phyloP scores from a whole-genome alignment of 2,888 invertebrate species.

The Ptychoptera contaminata region DNA sequence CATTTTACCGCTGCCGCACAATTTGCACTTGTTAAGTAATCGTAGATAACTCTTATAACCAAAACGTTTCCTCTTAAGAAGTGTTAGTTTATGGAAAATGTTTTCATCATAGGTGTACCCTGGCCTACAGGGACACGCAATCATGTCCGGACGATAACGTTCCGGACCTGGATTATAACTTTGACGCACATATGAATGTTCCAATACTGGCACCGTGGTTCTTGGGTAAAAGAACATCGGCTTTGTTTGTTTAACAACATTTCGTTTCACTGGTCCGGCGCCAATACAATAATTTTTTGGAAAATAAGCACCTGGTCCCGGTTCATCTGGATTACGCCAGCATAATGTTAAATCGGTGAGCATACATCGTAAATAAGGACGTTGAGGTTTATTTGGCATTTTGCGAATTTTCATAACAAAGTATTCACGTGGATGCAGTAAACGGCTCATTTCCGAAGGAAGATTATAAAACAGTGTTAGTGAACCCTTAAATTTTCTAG shows the following conservation, averaged over 20 bases:
- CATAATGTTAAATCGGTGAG: conserved; percentile 35
- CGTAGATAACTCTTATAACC: not conserved
- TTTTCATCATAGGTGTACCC: not conserved
- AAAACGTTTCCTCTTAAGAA: not conserved
- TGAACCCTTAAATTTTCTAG: not conserved
- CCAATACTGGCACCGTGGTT: conserved; percentile 9
- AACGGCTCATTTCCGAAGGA: not conserved
- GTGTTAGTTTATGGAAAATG: not conserved
- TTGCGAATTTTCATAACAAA: conserved; percentile 1
- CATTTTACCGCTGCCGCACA: conserved; percentile 3
- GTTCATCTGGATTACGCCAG: conserved; percentile 32
- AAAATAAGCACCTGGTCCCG: conserved; percentile 36
- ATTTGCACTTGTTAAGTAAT: not conserved
- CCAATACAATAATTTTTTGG: conserved; percentile 7
- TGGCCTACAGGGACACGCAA: conserved; percentile 6
- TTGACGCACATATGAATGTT: not conserved
- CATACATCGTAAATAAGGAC: conserved; percentile 32
- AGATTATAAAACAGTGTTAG: not conserved
- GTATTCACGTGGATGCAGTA: not conserved
- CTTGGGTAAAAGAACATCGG: conserved; percentile 10
- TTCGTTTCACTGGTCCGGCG: not conserved
- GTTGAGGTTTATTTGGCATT: not conserved
- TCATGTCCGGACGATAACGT: conserved; percentile 11
- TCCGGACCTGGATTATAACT: conserved; percentile 13
- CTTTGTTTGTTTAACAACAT: not conserved